A percentile compares a stretch with the other conserved stretches of the same genome.
Evolutionary conservation across 2,888 invertebrate genomes (phyloP).

Genomic region (Rhabditophanes sp.): DNA sequence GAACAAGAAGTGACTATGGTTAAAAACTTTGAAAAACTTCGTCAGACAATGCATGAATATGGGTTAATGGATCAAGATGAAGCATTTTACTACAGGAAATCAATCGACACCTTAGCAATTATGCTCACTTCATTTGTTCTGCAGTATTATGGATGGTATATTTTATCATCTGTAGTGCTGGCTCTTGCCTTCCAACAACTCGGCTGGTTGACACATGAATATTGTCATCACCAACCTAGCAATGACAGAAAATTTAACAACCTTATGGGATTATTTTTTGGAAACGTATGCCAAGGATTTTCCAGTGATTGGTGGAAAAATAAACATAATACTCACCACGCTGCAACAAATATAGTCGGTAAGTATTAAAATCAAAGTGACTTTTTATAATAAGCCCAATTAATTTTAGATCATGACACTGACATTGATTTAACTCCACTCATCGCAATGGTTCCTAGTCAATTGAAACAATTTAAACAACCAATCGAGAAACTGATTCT

Average conservation of each 20-base stretch:
- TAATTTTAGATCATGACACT: constrained; percentile 16
- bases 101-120: constrained; percentile 16
- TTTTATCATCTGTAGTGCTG: constrained; percentile 14
- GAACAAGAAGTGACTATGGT: constrained; percentile 40
- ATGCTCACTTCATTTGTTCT: constrained; percentile 25
- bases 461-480: constrained; percentile 29
- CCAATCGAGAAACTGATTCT: constrained; percentile 24
- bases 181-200: constrained; percentile 40
- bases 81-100: constrained; percentile 22
- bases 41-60: constrained; percentile 22
- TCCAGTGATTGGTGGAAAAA: constrained; percentile 43
- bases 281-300: constrained; percentile 37
- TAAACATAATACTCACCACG: constrained; percentile 43
- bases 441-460: constrained; percentile 35
- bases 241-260: constrained; percentile 25
- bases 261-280: constrained; percentile 23
- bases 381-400: constrained; percentile 1
- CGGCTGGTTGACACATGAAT: constrained; percentile 37
- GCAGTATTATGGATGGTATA: constrained; percentile 27
- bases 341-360: constrained; percentile 38
- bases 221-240: constrained; percentile 38
- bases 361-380: constrained; percentile 2
- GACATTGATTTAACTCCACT: constrained; percentile 41
- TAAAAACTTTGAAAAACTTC: constrained; percentile 27
- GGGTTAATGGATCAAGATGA: constrained; percentile 28